Conservation (phyloP, 2,888 invertebrate species). For the Cataglyphis altisquamis region DNA sequence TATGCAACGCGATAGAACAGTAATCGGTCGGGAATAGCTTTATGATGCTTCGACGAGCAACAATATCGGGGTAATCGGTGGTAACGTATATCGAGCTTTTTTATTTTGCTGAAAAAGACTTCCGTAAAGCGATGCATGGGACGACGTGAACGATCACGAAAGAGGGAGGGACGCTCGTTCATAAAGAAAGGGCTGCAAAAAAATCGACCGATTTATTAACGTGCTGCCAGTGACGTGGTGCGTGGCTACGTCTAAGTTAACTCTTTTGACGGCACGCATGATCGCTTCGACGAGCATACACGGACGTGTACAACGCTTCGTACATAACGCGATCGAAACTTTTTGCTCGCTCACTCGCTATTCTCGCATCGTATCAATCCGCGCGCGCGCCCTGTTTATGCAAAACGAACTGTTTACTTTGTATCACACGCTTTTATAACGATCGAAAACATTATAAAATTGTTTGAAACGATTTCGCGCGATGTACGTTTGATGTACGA, state of each 20-base stretch:
- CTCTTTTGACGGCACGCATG: conserved; percentile 56
- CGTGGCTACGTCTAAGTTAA: conserved; percentile 57
- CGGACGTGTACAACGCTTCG: conserved; percentile 19
- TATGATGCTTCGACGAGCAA: conserved; percentile 52
- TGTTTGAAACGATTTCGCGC: conserved; percentile 27
- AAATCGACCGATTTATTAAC: conserved; percentile 80
- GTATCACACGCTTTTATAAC: conserved; percentile 14
- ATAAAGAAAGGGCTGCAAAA: conserved; percentile 76
- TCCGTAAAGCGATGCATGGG: conserved; percentile 41
- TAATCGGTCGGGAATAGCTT: conserved; percentile 66
- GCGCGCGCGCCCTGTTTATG: conserved; percentile 44
- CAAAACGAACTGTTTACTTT: conserved; percentile 49
- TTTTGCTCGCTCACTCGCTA: conserved; percentile 52
- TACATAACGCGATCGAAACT: conserved; percentile 44
- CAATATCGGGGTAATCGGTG: conserved; percentile 63
- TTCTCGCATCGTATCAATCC: conserved; percentile 54
- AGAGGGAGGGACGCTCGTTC: conserved; percentile 64
- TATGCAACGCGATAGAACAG: conserved; percentile 40
- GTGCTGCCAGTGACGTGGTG: conserved; percentile 58
- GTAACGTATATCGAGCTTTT: conserved; percentile 51
- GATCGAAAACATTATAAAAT: conserved; percentile 28
- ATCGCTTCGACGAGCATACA: conserved; percentile 45
- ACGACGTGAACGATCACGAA: conserved; percentile 41
- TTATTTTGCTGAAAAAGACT: conserved; percentile 56
- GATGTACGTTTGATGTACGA: background rate